Conservation (phyloP, 2,113 vertebrate species). For the Phalacrocorax carbo region DNA sequence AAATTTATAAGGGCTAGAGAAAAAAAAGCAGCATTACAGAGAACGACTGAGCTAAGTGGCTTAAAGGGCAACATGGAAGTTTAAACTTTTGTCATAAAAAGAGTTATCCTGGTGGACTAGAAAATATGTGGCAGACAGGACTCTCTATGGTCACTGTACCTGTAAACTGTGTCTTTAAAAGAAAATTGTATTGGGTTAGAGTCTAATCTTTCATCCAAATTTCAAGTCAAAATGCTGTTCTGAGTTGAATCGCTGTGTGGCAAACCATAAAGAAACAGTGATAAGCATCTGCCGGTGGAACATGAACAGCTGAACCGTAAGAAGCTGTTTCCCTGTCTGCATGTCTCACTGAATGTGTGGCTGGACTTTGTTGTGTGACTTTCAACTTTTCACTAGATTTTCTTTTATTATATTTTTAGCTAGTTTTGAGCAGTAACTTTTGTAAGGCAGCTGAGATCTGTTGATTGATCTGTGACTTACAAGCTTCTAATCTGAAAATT, state of each 20-base stretch:
- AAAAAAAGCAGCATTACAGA: not conserved
- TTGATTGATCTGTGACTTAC: not conserved
- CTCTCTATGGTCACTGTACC: not conserved
- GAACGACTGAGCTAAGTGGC: not conserved
- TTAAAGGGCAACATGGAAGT: not conserved
- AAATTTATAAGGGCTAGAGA: not conserved
- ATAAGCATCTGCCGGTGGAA: conserved; percentile 25
- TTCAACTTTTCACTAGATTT: not conserved
- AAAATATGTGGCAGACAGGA: not conserved
- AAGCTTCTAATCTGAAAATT: not conserved
- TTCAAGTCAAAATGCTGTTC: not conserved
- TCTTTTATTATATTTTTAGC: not conserved
- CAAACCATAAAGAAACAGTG: not conserved
- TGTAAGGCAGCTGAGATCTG: not conserved
- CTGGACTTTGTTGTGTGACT: not conserved
- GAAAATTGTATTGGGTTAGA: not conserved
- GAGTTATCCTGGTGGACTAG: not conserved
- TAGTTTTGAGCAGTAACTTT: not conserved
- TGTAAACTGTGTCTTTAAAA: not conserved
- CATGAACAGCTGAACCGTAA: not conserved
- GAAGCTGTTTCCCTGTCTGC: not conserved
- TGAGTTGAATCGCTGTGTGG: conserved; percentile 17
- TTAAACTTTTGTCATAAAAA: not conserved
- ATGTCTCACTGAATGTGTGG: not conserved
- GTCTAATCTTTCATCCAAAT: not conserved